Conservation (phyloP, 2,113 vertebrate genomes). For the Festucalex cinctus region DNA sequence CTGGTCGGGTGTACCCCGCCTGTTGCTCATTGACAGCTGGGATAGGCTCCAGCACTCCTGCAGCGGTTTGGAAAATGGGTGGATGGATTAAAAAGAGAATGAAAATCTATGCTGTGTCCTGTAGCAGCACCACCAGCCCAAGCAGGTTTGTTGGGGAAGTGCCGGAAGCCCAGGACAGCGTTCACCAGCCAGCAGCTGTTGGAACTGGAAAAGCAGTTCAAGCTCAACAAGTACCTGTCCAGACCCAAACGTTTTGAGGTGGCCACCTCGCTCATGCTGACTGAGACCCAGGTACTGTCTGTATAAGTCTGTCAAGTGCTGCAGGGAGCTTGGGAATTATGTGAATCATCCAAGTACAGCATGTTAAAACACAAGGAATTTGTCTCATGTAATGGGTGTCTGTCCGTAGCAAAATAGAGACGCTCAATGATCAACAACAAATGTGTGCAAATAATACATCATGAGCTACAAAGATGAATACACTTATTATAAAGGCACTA, state of each 20-base stretch:
- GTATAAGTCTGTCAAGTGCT: background rate
- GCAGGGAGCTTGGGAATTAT: background rate
- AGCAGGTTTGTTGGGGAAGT: conserved; percentile 75
- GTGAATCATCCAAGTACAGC: background rate
- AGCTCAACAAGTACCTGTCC: conserved; percentile 82
- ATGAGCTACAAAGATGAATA: no score
- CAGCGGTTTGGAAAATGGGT: no score
- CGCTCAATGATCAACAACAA: no score
- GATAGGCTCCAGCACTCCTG: no score
- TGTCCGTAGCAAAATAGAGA: no score
- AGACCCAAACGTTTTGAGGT: conserved; percentile 82
- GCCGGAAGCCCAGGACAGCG: conserved; percentile 78
- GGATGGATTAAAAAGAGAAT: no score
- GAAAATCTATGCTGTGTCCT: background rate
- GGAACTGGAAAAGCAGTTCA: conserved; percentile 82
- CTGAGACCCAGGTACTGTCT: conserved; percentile 76
- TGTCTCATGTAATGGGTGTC: no score
- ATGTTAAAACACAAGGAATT: background rate
- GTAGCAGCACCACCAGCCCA: conserved; percentile 54
- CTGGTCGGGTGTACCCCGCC: no score
- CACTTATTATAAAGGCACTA: no score
- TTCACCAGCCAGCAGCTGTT: conserved; percentile 82
- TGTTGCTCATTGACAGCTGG: no score
- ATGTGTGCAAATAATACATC: no score
- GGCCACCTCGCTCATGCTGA: conserved; percentile 80